phyloP scores from a whole-genome alignment of 2,797 vertebrate genomes.

The Brachymystax lenok region DNA sequence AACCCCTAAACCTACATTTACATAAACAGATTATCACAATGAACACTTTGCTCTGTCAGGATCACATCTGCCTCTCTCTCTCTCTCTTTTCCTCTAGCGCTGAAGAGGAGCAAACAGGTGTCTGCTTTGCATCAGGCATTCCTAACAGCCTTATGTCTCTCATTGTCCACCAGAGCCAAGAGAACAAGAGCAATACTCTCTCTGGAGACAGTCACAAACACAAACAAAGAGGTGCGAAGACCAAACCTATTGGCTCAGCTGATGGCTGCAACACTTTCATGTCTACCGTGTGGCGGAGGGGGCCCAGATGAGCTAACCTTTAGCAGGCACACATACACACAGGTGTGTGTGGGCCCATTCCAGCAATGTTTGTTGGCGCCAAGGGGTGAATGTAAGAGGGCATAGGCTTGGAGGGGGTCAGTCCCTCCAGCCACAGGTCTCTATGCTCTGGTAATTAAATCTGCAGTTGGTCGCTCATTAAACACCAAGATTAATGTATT shows the following conservation, averaged over 20 bases:
- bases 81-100: slow-evolving; percentile 39
- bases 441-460: slow-evolving; percentile 60
- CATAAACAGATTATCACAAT: slow-evolving; percentile 46
- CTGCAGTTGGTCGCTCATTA: slow-evolving; percentile 70
- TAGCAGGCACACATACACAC: slow-evolving; percentile 29
- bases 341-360: no score
- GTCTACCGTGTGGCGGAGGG: slow-evolving; percentile 46
- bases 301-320: slow-evolving; percentile 65
- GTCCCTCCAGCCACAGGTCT: background rate
- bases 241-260: slow-evolving; percentile 52
- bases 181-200: slow-evolving; percentile 1
- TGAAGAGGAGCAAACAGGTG: slow-evolving; percentile 43
- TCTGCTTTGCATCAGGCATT: slow-evolving; percentile 69
- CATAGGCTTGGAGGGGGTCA: no score
- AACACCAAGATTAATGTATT: slow-evolving; percentile 59
- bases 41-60: slow-evolving; percentile 44
- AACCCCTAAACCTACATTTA: slow-evolving; percentile 36
- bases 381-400: no score
- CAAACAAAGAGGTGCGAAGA: background rate
- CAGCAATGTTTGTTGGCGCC: no score
- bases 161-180: slow-evolving; percentile 27
- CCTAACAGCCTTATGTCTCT: slow-evolving; percentile 55
- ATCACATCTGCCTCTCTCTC: slow-evolving; percentile 43
- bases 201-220: slow-evolving; percentile 6
- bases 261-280: slow-evolving; percentile 45